A percentile compares a stretch with the other conserved stretches of the same genome.
Conservation (phyloP, 2,113 vertebrate genomes). For the Chitala chitala region DNA sequence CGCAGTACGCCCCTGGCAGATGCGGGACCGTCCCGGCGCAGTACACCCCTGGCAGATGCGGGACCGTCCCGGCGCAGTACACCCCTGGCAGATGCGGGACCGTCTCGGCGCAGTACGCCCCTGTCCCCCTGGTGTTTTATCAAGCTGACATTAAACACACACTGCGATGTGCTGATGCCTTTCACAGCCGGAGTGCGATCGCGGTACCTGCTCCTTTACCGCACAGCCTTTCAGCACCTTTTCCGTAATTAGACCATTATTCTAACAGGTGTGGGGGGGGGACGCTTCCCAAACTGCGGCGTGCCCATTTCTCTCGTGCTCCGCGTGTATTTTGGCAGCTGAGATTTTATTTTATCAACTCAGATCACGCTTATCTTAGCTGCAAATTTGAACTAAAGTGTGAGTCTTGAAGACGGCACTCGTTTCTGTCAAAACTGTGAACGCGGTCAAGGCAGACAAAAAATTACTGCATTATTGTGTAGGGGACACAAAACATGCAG, state of each 20-base stretch:
- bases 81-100: slow-evolving; percentile 17
- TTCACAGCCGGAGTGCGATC: slow-evolving; percentile 63
- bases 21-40: background rate
- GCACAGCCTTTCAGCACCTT: slow-evolving; percentile 58
- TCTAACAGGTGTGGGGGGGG: slow-evolving; percentile 63
- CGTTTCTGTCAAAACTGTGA: slow-evolving; percentile 19
- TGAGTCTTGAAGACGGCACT: slow-evolving; percentile 29
- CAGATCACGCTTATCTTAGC: slow-evolving; percentile 31
- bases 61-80: background rate
- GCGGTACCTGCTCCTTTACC: slow-evolving; percentile 54
- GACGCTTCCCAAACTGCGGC: slow-evolving; percentile 43
- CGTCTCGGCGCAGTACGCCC: background rate
- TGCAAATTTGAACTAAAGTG: slow-evolving; percentile 34
- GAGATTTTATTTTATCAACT: slow-evolving; percentile 48
- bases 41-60: slow-evolving; percentile 12
- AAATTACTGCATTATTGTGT: background rate
- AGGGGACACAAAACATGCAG: background rate
- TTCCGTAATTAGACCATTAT: slow-evolving; percentile 69
- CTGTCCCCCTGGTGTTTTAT: slow-evolving; percentile 47
- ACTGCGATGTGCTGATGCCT: slow-evolving; percentile 56
- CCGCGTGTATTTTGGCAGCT: slow-evolving; percentile 38
- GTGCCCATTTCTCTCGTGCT: slow-evolving; percentile 21
- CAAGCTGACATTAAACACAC: slow-evolving; percentile 55
- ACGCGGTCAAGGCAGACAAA: background rate
- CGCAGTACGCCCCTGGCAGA: background rate